These are phyloP conservation scores for Drosophila repletoides DNA, from an alignment of 1,140 invertebrate genomes.

Conservation along the genomic window DNA sequence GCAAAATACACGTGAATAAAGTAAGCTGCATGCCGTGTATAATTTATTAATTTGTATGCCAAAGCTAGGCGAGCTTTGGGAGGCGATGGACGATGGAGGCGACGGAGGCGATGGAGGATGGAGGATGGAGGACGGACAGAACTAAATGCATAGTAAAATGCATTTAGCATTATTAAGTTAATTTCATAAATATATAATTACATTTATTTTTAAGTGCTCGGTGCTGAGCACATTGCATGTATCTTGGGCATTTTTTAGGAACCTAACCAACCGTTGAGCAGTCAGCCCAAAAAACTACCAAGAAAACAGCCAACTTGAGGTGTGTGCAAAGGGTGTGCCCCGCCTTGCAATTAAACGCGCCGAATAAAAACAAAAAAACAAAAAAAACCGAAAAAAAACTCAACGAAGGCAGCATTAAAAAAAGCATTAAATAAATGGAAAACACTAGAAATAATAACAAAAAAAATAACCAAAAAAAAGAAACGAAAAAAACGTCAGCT, in stretches of 20 bases:
- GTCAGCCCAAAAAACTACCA: slow-evolving; percentile 35
- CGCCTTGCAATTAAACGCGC: slow-evolving; percentile 65
- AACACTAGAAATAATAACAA: slow-evolving; percentile 32
- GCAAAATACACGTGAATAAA: slow-evolving; percentile 27
- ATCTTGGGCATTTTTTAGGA: slow-evolving; percentile 54
- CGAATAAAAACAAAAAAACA: slow-evolving; percentile 42
- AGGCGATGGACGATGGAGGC: slow-evolving; percentile 8
- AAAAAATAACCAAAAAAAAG: slow-evolving; percentile 5
- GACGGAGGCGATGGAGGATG: slow-evolving; percentile 35
- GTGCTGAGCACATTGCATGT: slow-evolving; percentile 58
- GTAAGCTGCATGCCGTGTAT: slow-evolving; percentile 40
- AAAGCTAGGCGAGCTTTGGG: slow-evolving; percentile 34
- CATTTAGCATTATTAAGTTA: slow-evolving; percentile 78
- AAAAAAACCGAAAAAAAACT: slow-evolving; percentile 47
- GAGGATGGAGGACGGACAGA: slow-evolving; percentile 10
- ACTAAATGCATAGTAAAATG: slow-evolving; percentile 71
- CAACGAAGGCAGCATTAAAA: slow-evolving; percentile 67
- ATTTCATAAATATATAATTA: slow-evolving; percentile 81
- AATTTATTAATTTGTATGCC: slow-evolving; percentile 75
- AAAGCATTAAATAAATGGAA: slow-evolving; percentile 67
- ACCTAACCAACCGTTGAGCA: slow-evolving; percentile 64
- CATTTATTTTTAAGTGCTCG: slow-evolving; percentile 48
- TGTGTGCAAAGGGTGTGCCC: slow-evolving; percentile 69
- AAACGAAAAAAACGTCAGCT: slow-evolving; percentile 59
- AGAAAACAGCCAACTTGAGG: slow-evolving; percentile 15